Evolutionary conservation across 2,113 vertebrate genomes (phyloP).

Genomic region (Callaeas wilsoni): DNA sequence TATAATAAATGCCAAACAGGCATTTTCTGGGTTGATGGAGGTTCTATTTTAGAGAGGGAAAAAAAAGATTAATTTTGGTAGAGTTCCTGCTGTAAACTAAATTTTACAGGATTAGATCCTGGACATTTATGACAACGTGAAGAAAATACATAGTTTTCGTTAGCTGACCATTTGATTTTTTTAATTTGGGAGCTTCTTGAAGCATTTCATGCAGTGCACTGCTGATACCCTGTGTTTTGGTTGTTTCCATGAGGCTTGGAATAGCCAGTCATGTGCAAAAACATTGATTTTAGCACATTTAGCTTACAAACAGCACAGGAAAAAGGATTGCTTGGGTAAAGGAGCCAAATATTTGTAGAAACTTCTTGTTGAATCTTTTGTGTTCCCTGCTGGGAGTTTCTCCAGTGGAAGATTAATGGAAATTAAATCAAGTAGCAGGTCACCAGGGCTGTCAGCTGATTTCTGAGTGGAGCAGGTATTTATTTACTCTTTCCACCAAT

Average conservation of each 20-base stretch:
- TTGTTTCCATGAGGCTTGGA: neutral
- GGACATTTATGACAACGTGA: neutral
- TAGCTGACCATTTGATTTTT: neutral
- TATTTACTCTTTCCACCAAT: conserved; percentile 19
- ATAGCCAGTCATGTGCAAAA: neutral
- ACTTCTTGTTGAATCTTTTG: neutral
- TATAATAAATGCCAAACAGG: neutral
- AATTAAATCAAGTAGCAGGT: conserved; percentile 10
- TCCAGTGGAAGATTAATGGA: conserved; percentile 6
- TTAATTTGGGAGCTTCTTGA: neutral
- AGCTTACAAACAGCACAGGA: neutral
- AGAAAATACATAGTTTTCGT: neutral
- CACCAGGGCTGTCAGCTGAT: neutral
- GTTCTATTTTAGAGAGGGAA: neutral
- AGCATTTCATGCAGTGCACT: neutral
- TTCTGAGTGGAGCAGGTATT: conserved; percentile 11
- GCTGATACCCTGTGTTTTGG: neutral
- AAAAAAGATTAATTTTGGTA: neutral
- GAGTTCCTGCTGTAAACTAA: neutral
- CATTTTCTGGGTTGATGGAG: neutral
- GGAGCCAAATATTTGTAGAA: neutral
- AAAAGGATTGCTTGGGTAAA: neutral
- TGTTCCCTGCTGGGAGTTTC: neutral
- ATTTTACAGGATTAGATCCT: neutral
- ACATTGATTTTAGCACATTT: neutral